A percentile compares a stretch with the other conserved stretches of the same genome.
Evolutionary conservation across 2,888 invertebrate genomes (phyloP).

Genomic region (Cephus rjabovi): DNA sequence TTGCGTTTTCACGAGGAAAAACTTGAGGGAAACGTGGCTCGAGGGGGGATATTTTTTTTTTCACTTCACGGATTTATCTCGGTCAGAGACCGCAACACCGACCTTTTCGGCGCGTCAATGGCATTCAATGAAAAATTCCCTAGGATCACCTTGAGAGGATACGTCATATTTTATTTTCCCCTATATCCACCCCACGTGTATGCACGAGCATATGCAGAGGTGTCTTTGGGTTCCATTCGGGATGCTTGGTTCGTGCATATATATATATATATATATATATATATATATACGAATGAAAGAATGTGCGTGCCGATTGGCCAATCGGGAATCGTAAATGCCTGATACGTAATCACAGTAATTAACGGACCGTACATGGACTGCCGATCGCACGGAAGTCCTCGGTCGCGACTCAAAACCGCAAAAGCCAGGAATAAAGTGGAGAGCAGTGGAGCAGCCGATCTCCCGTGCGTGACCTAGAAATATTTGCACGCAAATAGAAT

Average conservation of each 20-base stretch:
- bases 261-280: background rate
- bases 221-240: background rate
- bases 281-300: background rate
- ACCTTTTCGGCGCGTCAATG: background rate
- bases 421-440: background rate
- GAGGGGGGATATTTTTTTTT: background rate
- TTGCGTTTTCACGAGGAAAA: too few relatives aligned
- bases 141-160: background rate
- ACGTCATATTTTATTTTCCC: background rate
- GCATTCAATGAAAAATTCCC: background rate
- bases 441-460: background rate
- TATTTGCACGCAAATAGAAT: background rate
- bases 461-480: background rate
- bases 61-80: background rate
- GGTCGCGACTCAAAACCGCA: background rate
- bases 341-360: background rate
- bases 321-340: background rate
- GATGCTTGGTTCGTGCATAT: background rate
- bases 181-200: background rate
- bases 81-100: background rate
- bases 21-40: too few relatives aligned
- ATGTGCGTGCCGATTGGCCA: background rate
- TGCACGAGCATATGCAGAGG: background rate
- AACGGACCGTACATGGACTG: background rate
- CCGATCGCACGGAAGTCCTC: background rate